Evolutionary conservation across 1,140 invertebrate species (phyloP).

Genomic region (Dolichoris vasculosae): DNA sequence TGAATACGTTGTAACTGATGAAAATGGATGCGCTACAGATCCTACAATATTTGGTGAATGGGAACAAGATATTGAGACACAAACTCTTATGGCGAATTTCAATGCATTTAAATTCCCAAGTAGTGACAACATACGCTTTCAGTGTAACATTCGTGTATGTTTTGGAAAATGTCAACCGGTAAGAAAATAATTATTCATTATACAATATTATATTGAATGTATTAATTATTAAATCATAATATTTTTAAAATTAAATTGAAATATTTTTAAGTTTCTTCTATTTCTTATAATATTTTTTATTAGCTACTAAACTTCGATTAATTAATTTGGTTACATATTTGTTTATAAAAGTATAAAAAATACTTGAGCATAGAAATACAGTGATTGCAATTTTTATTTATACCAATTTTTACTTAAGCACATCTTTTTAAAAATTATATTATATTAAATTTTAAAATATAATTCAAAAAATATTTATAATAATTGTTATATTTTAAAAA

Average conservation of each 20-base stretch:
- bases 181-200: slow-evolving; percentile 66
- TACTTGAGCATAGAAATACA: too few species aligned
- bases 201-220: too few species aligned
- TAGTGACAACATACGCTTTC: slow-evolving; percentile 95
- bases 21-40: slow-evolving; percentile 94
- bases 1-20: slow-evolving; percentile 94
- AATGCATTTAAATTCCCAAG: slow-evolving; percentile 97
- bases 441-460: too few species aligned
- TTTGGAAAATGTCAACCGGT: slow-evolving; percentile 96
- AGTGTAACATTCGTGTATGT: slow-evolving; percentile 96
- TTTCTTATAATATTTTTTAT: too few species aligned
- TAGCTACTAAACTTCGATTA: too few species aligned
- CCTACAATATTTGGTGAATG: slow-evolving; percentile 94
- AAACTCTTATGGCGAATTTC: slow-evolving; percentile 88
- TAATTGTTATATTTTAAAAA: too few species aligned
- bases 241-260: too few species aligned
- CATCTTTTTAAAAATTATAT: background rate
- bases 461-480: too few species aligned
- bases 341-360: too few species aligned
- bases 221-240: too few species aligned
- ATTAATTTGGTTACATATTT: too few species aligned
- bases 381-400: background rate
- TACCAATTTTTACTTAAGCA: background rate
- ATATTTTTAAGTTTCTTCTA: too few species aligned
- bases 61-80: slow-evolving; percentile 89